Evolutionary conservation across 2,797 vertebrate species (phyloP), one percentile per base, ranked within the genome.

Genomic region (Tarsius wallacei): DNA sequence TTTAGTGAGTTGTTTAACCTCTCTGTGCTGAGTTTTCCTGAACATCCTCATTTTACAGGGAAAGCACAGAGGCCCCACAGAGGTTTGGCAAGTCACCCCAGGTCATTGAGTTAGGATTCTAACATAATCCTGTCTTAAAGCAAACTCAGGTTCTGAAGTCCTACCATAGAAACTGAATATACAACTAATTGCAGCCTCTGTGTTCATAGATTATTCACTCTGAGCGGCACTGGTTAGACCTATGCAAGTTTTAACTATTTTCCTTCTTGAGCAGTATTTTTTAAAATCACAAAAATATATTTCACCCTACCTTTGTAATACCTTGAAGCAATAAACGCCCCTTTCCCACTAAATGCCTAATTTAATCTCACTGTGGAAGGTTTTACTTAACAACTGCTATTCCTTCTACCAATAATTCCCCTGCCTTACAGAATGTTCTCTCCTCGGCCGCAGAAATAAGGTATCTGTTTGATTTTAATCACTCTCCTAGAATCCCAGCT

Each of bases 401-500:
- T 87, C 49, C 59, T 51, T 89, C 74, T 68, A 51, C 63, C 49
- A 36, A 2, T 64, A 77, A 82, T 61, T 89, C 49, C 42, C 64
- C 36, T 49, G 22, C 47, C 64, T 95, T 91, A 59, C 63, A 96
- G 83, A 93, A 91, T 88, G 73, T 94, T 95, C 91, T 94, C 77
- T 95, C 12, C 11, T 66, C 81, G 80, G 84, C 28, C 87, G 61
- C 81, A 91, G 51, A 96, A 90, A 94, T 89, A 96, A 92, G 88
- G 49, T 77, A 87, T 86, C 83, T 47, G 57, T 82, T 57, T 95
- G 96, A 96, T 97, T 98, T 93, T 82, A 97, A 98, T 98, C 91
- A 86, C 76, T 68, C 94, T 97, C 88, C 76, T 98, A 89, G 95
- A 97, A 80, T 82, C 97, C 78, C 97, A 90, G 96, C 95, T 98